phyloP scores from a whole-genome alignment of 2,888 invertebrate genomes.

The Hedychridium roseum region DNA sequence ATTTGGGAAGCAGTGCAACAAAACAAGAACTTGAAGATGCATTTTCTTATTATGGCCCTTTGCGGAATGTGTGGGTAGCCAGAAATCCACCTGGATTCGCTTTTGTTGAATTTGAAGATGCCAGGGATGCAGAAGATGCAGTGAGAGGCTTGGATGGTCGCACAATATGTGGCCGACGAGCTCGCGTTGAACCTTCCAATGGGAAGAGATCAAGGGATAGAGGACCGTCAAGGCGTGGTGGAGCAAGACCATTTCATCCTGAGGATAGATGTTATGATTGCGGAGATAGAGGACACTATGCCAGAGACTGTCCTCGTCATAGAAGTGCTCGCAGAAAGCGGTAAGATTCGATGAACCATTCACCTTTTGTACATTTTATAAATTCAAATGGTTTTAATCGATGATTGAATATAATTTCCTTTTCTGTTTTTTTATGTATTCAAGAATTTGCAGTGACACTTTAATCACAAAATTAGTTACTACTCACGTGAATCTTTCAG shows the following conservation, averaged over 20 bases:
- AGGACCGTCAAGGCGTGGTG: slow-evolving; percentile 69
- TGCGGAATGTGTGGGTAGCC: slow-evolving; percentile 97
- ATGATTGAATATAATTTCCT: slow-evolving; percentile 2
- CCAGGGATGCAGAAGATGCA: slow-evolving; percentile 91
- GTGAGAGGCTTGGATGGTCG: slow-evolving; percentile 80
- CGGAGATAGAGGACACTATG: slow-evolving; percentile 92
- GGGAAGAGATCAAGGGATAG: slow-evolving; percentile 74
- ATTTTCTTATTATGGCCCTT: slow-evolving; percentile 90
- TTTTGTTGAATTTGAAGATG: slow-evolving; percentile 93
- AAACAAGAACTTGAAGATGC: slow-evolving; percentile 94
- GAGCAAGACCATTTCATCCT: slow-evolving; percentile 81
- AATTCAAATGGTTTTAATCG: too few species aligned
- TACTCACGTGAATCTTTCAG: too few species aligned
- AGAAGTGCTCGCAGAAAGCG: slow-evolving; percentile 65
- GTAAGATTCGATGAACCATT: slow-evolving; percentile 36
- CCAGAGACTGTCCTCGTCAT: slow-evolving; percentile 85
- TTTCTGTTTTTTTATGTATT: slow-evolving; percentile 9
- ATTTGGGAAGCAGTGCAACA: slow-evolving; percentile 89
- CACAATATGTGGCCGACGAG: slow-evolving; percentile 87
- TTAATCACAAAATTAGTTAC: too few species aligned
- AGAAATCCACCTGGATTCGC: slow-evolving; percentile 95
- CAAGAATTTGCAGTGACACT: too few species aligned
- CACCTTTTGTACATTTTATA: too few species aligned
- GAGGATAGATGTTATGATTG: slow-evolving; percentile 95
- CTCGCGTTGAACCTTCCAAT: slow-evolving; percentile 91